phyloP scores from a whole-genome alignment of 2,888 invertebrate genomes.

The Cerceris ruficornis region DNA sequence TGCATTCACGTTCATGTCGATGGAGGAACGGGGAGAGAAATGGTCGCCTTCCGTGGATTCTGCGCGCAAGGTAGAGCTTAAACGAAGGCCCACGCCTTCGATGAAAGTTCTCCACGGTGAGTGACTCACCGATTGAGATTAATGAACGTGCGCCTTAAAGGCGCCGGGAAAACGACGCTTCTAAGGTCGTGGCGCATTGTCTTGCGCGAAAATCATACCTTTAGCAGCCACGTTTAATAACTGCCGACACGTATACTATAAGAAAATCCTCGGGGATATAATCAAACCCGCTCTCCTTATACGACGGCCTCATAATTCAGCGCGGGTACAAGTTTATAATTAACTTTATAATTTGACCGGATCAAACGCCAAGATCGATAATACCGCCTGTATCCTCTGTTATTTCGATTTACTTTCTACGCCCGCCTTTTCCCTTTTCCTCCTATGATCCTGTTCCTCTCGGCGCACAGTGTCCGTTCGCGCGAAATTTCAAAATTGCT shows the following conservation, averaged over 20 bases:
- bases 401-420: not conserved
- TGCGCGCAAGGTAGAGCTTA: constrained; percentile 12
- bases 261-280: constrained; percentile 19
- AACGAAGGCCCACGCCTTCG: constrained; percentile 61
- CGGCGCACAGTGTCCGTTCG: no score
- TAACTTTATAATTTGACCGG: not conserved
- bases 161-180: constrained; percentile 68
- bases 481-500: no score
- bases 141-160: constrained; percentile 68
- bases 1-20: not conserved
- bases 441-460: no score
- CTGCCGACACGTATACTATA: constrained; percentile 17
- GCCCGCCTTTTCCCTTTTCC: no score
- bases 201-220: constrained; percentile 62
- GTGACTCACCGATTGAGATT: constrained; percentile 72
- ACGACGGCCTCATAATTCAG: not conserved
- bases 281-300: not conserved
- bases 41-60: not conserved
- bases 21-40: constrained; percentile 1
- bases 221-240: constrained; percentile 42
- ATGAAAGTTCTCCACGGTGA: constrained; percentile 65
- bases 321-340: not conserved
- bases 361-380: constrained; percentile 24
- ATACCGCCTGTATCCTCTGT: not conserved
- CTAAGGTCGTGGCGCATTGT: constrained; percentile 61